Evolutionary conservation across 2,888 invertebrate species (phyloP), one percentile per base, ranked within the genome.

Genomic region (Cremastinae sp.): DNA sequence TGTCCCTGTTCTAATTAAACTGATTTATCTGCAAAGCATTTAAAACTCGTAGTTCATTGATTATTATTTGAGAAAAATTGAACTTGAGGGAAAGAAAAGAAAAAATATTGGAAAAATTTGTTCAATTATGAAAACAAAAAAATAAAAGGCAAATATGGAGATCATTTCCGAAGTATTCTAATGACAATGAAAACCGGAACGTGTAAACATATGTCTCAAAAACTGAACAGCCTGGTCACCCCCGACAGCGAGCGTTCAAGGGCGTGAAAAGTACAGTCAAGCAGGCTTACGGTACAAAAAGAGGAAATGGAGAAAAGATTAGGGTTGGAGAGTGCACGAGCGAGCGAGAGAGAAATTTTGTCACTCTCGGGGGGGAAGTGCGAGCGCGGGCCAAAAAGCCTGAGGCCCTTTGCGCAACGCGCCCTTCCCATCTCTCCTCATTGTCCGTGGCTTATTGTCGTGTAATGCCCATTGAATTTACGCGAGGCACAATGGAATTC

Each of bases 201-300:
- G 18, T 34, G 28, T n/a, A 20, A n/a, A 20, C 10, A 51, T 10
- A 9, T 7, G 34, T 34, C 43, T 28, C 38, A 14, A 59, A 0
- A 47, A 58, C 5, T 9, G 9, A 16, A 45, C 14, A 43, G 43
- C 20, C 20, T 54, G 20, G 64, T 43, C 70, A 54, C 75, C 66
- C 58, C 62, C 49, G 54, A 47, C 51, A 1, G 59, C 16, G 54
- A 66, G 16, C 41, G 38, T 61, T 18, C 45, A 83, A 86, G 87
- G 87, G 87, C 89, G 88, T 88, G 88, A 88, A 89, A 88, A 87
- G 86, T 87, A 87, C 87, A 88, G 87, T 87, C 88, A 84, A 85
- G 83, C 84, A 82, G 84, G 85, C 85, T 86, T 85, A 83, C 74
- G 75, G 34, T 41, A 56, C 38, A 53, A 58, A 58, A 47, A 74